phyloP scores from a whole-genome alignment of 2,797 vertebrate species.

The Hydrocynus forskahlii region DNA sequence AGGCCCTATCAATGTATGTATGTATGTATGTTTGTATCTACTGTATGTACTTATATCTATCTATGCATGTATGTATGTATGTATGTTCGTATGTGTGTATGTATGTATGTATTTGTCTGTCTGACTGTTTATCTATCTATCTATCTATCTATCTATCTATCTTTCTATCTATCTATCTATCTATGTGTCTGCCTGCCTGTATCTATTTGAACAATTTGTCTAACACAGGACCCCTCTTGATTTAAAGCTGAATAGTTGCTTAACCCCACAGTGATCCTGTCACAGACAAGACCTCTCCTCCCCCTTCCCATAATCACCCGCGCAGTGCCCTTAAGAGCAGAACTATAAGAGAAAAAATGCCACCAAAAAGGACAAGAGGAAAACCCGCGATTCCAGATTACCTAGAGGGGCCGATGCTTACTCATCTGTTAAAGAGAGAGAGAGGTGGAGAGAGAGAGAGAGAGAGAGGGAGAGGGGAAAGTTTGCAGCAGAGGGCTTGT shows the following conservation, averaged over 20 bases:
- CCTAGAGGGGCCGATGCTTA: constrained; percentile 78
- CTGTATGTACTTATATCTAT: too few species aligned
- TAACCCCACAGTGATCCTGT: constrained; percentile 82
- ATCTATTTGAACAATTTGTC: constrained; percentile 41
- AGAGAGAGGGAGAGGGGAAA: constrained; percentile 62
- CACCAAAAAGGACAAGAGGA: constrained; percentile 67
- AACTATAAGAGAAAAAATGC: constrained; percentile 63
- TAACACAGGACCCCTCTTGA: constrained; percentile 48
- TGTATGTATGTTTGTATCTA: too few species aligned
- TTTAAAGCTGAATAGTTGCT: constrained; percentile 81
- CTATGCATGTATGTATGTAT: background rate
- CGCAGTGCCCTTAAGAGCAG: constrained; percentile 70
- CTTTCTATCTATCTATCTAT: background rate
- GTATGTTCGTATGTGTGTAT: background rate
- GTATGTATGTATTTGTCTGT: background rate
- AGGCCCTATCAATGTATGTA: background rate
- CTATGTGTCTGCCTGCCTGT: background rate
- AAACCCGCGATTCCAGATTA: constrained; percentile 76
- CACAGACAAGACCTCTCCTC: constrained; percentile 71
- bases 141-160: background rate
- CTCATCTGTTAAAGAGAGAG: constrained; percentile 87
- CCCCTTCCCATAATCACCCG: constrained; percentile 61
- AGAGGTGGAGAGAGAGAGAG: constrained; percentile 71
- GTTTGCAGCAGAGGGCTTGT: constrained; percentile 84
- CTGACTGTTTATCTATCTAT: too few species aligned